Conservation (phyloP, 1,140 invertebrate species). For the Patella vulgata region DNA sequence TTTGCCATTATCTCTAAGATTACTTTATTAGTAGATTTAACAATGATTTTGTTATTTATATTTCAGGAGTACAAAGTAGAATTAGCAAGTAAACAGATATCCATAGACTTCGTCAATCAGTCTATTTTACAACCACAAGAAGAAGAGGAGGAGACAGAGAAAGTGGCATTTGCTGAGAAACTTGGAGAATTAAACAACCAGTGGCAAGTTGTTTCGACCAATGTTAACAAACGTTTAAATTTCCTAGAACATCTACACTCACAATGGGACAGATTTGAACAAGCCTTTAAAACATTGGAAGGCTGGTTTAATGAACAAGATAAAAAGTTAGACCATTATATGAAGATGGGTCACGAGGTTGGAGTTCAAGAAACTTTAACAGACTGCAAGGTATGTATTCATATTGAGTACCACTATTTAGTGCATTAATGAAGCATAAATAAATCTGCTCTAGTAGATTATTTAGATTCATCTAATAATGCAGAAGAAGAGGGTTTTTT, state of each 20-base stretch:
- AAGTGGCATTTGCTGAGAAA: constrained; percentile 60
- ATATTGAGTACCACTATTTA: constrained; percentile 5
- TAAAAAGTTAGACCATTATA: constrained; percentile 53
- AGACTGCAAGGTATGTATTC: constrained; percentile 55
- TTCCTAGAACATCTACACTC: constrained; percentile 47
- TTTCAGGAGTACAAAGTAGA: constrained; percentile 61
- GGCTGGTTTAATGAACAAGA: constrained; percentile 59
- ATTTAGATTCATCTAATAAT: too few species aligned
- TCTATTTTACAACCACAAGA: constrained; percentile 42
- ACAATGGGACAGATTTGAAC: constrained; percentile 60
- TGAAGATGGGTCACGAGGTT: constrained; percentile 56
- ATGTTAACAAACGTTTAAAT: constrained; percentile 51
- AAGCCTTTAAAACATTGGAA: constrained; percentile 35
- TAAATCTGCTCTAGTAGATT: too few species aligned
- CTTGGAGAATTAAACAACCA: constrained; percentile 53
- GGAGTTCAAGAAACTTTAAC: constrained; percentile 56
- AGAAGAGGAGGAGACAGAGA: constrained; percentile 30
- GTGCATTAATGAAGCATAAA: too few species aligned
- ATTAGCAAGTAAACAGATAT: constrained; percentile 56
- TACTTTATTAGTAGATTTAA: too few species aligned
- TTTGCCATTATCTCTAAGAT: too few species aligned
- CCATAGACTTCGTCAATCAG: constrained; percentile 64
- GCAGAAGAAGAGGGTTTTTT: too few species aligned
- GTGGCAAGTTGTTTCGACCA: constrained; percentile 46
- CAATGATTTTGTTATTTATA: background rate